A percentile compares a stretch with the other conserved stretches of the same genome.
These are phyloP conservation scores for Megamerina dolium DNA, from an alignment of 2,888 invertebrate species.

Conservation along the genomic window DNA sequence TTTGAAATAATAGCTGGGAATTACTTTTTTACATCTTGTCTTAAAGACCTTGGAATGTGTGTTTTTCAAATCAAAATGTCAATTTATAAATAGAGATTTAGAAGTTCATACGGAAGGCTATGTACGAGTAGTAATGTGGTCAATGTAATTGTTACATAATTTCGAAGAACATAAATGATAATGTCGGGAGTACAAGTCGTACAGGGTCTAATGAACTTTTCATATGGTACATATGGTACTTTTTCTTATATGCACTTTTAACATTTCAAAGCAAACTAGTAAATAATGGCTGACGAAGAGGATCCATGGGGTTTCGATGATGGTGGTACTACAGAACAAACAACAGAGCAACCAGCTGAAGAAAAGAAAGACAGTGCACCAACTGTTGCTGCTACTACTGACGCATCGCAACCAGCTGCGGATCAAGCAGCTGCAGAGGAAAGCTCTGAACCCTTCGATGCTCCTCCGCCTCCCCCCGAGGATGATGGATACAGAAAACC, in stretches of 20 bases:
- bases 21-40: too few species aligned
- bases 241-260: not conserved
- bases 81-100: too few species aligned
- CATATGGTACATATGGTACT: constrained; percentile 6
- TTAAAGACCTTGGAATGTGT: too few species aligned
- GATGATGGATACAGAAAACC: constrained; percentile 60
- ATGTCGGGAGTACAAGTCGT: too few species aligned
- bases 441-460: constrained; percentile 50
- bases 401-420: constrained; percentile 48
- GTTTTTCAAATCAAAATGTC: too few species aligned
- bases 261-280: too few species aligned
- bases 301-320: constrained; percentile 56
- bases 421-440: constrained; percentile 42
- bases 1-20: too few species aligned
- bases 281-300: constrained; percentile 52
- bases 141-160: too few species aligned
- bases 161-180: too few species aligned
- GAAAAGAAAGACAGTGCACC: constrained; percentile 21
- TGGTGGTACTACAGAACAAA: constrained; percentile 24
- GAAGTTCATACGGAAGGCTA: too few species aligned
- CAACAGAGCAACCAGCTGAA: constrained; percentile 14
- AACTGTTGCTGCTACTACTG: constrained; percentile 28
- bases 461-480: constrained; percentile 50
- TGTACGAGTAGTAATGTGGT: too few species aligned
- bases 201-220: too few species aligned